Evolutionary conservation across 2,888 invertebrate genomes (phyloP), one percentile per base, ranked within the genome.

Genomic region (Limnephilus rhombicus): DNA sequence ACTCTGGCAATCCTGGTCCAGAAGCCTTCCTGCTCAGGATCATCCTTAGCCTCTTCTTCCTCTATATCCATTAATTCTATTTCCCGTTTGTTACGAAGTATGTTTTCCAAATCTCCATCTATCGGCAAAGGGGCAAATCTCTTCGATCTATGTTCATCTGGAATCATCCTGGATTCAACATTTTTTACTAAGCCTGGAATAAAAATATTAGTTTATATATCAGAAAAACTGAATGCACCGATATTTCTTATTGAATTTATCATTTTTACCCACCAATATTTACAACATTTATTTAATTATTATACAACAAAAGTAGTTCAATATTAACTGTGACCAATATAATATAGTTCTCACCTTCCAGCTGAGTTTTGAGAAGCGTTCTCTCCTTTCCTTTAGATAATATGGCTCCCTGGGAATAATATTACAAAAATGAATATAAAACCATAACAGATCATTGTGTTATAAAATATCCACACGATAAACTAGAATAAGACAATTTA

Each of bases 1-100:
- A 96, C 95, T 95, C 95, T 95, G 31, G 96, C 95, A 18, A 96
- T 94, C 94, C 95, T 94, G 92, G 96, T 95, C 96, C 96, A 96
- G 94, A 96, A 96, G 29, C 96, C 95, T n/a, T 92, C 94, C 93
- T 96, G 95, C 49, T 96, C 95, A 94, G 95, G 94, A 34, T 94
- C 94, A 37, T n/a, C 31, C 3, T n/a, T 86, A 12, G 92, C 94
- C 92, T 96, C 95, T 45, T 96, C 95, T 31, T 95, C 95, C 82
- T 94, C 94, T n/a, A 93, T 88, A 85, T 93, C 94, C 81, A 96
- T 95, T 87, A 96, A 95, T 80, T 95, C 95, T 93, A 96, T 96
- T 90, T 96, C 94, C 93, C 96, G 95, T 80, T 89, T 89, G 12
- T 13, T 15, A n/a, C 88, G 34, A 80, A 37, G 24, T 24, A 89